phyloP scores from a whole-genome alignment of 2,888 invertebrate genomes.

The Calameuta idolon region DNA sequence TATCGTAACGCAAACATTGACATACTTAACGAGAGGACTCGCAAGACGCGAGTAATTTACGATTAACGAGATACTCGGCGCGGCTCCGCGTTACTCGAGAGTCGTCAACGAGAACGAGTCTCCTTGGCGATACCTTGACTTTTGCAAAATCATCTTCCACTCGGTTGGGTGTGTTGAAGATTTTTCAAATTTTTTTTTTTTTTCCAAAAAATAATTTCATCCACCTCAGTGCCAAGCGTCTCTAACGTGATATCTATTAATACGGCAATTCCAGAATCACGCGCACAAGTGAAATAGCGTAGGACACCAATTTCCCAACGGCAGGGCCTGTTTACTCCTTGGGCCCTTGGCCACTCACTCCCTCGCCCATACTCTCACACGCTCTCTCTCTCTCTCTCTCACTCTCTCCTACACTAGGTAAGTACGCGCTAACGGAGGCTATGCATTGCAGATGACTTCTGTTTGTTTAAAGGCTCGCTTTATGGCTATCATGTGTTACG shows the following conservation, averaged over 20 bases:
- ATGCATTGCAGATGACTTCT: slow-evolving; percentile 41
- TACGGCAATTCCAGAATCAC: neutral
- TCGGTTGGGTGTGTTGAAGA: neutral
- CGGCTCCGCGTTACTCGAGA: neutral
- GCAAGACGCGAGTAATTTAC: slow-evolving; percentile 52
- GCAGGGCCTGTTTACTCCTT: neutral
- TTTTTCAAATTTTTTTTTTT: neutral
- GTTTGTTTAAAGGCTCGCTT: slow-evolving; percentile 49
- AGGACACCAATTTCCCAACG: neutral
- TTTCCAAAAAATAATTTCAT: neutral
- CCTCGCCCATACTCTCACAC: neutral
- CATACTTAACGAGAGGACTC: slow-evolving; percentile 55
- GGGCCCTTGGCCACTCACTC: neutral
- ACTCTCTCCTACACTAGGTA: slow-evolving; percentile 8
- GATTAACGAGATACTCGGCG: slow-evolving; percentile 36
- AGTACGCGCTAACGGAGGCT: slow-evolving; percentile 31
- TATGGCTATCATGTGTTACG: slow-evolving; percentile 49
- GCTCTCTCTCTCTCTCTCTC: neutral
- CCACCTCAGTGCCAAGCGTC: neutral
- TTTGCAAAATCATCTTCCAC: neutral
- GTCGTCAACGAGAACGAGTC: neutral
- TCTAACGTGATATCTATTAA: neutral
- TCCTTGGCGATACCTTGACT: neutral
- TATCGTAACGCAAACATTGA: slow-evolving; percentile 60
- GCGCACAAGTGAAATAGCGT: neutral